These are phyloP conservation scores for Embiotoca jacksoni DNA, from an alignment of 2,113 vertebrate genomes.

Conservation along the genomic window DNA sequence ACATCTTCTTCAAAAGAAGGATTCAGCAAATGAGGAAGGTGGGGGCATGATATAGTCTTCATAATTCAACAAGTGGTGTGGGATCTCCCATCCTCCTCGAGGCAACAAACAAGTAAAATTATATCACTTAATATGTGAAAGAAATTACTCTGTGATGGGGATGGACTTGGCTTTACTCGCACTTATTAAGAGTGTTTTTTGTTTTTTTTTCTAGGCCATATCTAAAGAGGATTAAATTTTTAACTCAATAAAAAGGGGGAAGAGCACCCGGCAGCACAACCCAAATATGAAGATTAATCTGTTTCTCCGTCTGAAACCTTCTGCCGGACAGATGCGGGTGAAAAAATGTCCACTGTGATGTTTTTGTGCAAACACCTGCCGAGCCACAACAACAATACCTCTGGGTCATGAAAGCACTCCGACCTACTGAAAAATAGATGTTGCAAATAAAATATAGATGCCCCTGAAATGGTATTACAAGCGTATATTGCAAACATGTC, in stretches of 20 bases:
- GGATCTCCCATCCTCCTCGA: conserved; percentile 14
- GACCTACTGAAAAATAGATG: conserved; percentile 70
- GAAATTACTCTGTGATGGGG: conserved; percentile 19
- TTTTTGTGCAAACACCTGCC: conserved; percentile 51
- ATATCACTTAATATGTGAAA: conserved; percentile 17
- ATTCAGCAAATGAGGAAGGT: conserved; percentile 16
- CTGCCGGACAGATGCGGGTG: conserved; percentile 54
- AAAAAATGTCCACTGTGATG: conserved; percentile 46
- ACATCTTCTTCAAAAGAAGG: not conserved
- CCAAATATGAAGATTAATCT: conserved; percentile 72
- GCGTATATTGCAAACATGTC: conserved; percentile 48
- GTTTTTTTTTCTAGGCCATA: conserved; percentile 42
- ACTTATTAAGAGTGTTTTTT: conserved; percentile 7
- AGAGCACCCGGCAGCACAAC: conserved; percentile 36
- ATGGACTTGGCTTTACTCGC: conserved; percentile 15
- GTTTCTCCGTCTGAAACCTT: conserved; percentile 44
- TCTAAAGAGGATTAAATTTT: conserved; percentile 72
- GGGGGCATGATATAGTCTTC: conserved; percentile 8
- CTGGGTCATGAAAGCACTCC: conserved; percentile 45
- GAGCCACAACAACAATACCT: conserved; percentile 58
- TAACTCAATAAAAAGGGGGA: conserved; percentile 53
- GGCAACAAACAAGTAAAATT: conserved; percentile 35
- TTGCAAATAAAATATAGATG: conserved; percentile 68
- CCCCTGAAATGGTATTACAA: conserved; percentile 55
- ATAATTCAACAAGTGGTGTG: conserved; percentile 11